A percentile compares a stretch with the other conserved stretches of the same genome.
Evolutionary conservation across 2,797 vertebrate genomes (phyloP).

Genomic region (Hypotaenidia philippensis): DNA sequence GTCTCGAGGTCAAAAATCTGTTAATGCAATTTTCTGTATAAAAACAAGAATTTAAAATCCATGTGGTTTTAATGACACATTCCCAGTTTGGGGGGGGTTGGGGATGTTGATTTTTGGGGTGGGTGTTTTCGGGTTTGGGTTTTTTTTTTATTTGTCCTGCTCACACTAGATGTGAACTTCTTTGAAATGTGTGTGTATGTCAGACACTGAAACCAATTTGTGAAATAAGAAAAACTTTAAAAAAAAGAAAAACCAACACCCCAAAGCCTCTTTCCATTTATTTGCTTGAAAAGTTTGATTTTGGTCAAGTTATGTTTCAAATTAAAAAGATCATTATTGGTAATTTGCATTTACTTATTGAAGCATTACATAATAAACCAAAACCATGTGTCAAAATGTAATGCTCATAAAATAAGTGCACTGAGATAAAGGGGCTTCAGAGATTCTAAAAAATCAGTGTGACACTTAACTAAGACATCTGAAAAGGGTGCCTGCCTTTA

Average conservation of each 20-base stretch:
- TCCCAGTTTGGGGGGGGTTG: neutral
- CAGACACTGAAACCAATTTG: neutral
- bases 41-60: constrained; percentile 61
- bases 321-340: constrained; percentile 51
- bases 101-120: neutral
- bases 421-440: constrained; percentile 36
- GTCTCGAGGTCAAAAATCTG: constrained; percentile 74
- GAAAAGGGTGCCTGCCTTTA: constrained; percentile 11
- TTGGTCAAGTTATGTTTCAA: constrained; percentile 46
- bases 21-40: constrained; percentile 77
- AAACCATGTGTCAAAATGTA: constrained; percentile 64
- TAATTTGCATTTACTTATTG: constrained; percentile 63
- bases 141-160: neutral
- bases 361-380: constrained; percentile 50
- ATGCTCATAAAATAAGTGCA: constrained; percentile 28
- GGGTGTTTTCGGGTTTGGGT: no score
- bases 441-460: neutral
- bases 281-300: constrained; percentile 40
- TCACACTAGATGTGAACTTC: constrained; percentile 9
- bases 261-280: neutral
- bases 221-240: neutral
- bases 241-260: no score
- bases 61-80: constrained; percentile 69
- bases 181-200: neutral
- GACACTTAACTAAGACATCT: constrained; percentile 1